phyloP scores from a whole-genome alignment of 1,140 invertebrate genomes.

The Drosophila hydei region DNA sequence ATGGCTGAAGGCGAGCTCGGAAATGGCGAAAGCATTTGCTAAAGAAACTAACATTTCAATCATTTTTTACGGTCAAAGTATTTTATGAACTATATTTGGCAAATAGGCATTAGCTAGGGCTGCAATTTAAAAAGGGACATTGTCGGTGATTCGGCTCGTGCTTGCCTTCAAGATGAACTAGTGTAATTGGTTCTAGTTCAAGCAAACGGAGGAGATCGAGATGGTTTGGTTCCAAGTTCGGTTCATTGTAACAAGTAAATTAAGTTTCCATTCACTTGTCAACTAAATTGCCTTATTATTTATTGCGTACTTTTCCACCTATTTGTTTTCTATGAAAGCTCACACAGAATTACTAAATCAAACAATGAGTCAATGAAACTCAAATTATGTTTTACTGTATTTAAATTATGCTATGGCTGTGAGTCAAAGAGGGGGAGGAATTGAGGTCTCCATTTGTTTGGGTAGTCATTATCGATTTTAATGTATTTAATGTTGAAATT shows the following conservation, averaged over 20 bases:
- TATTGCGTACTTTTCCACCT: not conserved
- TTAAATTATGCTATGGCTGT: not conserved
- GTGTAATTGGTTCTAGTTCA: too few relatives aligned
- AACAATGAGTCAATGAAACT: not conserved
- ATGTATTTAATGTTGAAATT: conserved; percentile 5
- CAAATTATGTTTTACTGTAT: not conserved
- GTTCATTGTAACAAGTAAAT: too few relatives aligned
- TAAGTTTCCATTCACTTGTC: not conserved
- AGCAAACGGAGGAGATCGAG: too few relatives aligned
- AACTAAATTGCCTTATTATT: not conserved
- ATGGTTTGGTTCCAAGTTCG: too few relatives aligned
- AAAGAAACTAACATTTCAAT: not conserved
- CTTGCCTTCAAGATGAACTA: too few relatives aligned
- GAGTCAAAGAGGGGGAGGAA: too few relatives aligned
- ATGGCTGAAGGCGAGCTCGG: not conserved
- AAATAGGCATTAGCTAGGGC: not conserved
- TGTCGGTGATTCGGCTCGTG: too few relatives aligned
- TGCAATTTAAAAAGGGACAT: too few relatives aligned
- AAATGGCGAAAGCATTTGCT: not conserved
- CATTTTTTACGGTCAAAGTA: not conserved
- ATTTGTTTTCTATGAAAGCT: not conserved
- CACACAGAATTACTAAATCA: not conserved
- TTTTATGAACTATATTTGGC: not conserved
- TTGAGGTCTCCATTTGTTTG: not conserved
- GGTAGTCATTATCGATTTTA: conserved; percentile 9